Evolutionary conservation across 1,140 invertebrate genomes (phyloP).

Genomic region (Tetraneura akinire): DNA sequence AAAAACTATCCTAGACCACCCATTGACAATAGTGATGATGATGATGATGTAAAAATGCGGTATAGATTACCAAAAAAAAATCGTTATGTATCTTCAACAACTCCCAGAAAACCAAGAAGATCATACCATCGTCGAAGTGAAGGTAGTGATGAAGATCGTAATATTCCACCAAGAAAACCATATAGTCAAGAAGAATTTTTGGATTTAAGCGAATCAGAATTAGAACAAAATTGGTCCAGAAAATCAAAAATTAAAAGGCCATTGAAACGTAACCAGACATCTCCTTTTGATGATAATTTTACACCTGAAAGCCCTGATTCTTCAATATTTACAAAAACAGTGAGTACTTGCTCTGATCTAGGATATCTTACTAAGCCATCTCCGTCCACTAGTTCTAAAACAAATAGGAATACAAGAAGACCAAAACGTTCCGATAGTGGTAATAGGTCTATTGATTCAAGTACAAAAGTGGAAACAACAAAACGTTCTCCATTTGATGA

Average conservation of each 20-base stretch:
- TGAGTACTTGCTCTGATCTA: conserved; percentile 54
- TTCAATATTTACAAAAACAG: conserved; percentile 53
- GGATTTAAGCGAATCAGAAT: conserved; percentile 54
- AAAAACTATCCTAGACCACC: conserved; percentile 59
- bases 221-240: conserved; percentile 49
- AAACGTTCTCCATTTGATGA: conserved; percentile 71
- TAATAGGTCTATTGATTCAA: conserved; percentile 34
- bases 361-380: conserved; percentile 55
- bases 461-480: conserved; percentile 13
- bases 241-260: conserved; percentile 51
- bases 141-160: conserved; percentile 55
- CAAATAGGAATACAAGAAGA: conserved; percentile 1
- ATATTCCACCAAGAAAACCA: conserved; percentile 59
- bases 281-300: conserved; percentile 74
- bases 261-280: conserved; percentile 60
- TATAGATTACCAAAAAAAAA: conserved; percentile 52
- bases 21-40: conserved; percentile 64
- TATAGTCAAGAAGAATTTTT: conserved; percentile 59
- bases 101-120: conserved; percentile 49
- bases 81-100: conserved; percentile 52
- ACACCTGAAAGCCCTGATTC: conserved; percentile 58
- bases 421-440: conserved; percentile 49
- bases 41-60: conserved; percentile 55
- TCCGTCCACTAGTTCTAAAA: conserved; percentile 41
- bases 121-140: conserved; percentile 53